A percentile compares a stretch with the other conserved stretches of the same genome.
phyloP scores from a whole-genome alignment of 2,113 vertebrate genomes.

The Promerops cafer region DNA sequence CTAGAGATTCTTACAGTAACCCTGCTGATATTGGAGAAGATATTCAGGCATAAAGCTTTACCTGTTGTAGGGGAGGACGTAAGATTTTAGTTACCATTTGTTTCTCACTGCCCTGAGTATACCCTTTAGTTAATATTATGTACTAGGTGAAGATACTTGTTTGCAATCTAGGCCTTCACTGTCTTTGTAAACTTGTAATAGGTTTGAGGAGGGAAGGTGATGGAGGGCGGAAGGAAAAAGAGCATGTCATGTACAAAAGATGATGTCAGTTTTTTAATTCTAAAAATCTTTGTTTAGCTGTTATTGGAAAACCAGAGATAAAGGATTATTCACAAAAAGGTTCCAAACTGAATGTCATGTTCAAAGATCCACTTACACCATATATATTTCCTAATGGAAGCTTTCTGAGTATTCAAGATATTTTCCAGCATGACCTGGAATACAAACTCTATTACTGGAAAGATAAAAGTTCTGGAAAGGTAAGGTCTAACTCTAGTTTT shows the following conservation, averaged over 20 bases:
- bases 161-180: not conserved
- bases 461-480: constrained; percentile 85
- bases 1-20: not conserved
- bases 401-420: constrained; percentile 75
- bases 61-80: not conserved
- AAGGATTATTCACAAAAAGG: constrained; percentile 52
- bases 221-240: not conserved
- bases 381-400: constrained; percentile 42
- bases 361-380: constrained; percentile 75
- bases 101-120: not conserved
- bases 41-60: not conserved
- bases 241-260: not conserved
- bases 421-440: constrained; percentile 77
- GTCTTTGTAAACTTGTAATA: not conserved
- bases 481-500: constrained; percentile 49
- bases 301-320: constrained; percentile 76
- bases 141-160: not conserved
- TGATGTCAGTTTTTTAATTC: not conserved
- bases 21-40: not conserved
- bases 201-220: not conserved
- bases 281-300: constrained; percentile 70
- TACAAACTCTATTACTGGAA: constrained; percentile 83
- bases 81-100: not conserved
- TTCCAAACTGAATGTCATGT: constrained; percentile 64
- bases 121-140: not conserved